Base-by-base conservation (phyloP, 2,797 vertebrate species). In the Cossypha niveicapilla region DNA sequence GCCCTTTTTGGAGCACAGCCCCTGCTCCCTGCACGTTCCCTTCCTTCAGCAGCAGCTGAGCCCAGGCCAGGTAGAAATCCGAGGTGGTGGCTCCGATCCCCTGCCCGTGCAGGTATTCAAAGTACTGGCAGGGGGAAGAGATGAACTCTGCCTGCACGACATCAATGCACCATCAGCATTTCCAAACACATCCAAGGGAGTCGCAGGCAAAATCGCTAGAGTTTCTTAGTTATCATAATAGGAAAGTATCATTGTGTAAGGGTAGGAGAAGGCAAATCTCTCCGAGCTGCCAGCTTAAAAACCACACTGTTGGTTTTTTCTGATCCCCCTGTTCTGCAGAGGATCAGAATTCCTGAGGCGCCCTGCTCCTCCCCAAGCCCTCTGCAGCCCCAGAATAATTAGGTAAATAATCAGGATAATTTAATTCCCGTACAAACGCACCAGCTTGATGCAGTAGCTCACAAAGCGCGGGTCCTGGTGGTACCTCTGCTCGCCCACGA, bases 51-150 rank as follows among this genome's bases (percentile, higher is more conserved):
- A 98, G 97, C 67, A 98, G 97, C 88, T 96, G 97, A 1, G 99
- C 98, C 99, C 99, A 99, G 45, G 98, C 97, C 24, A 98, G 3
- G 6, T 99, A 99, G 15, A 99, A 97, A n/a, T 92, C 80, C 0
- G 99, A 98, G 0, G 93, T 88, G 54, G 73, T 96, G 16, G 60
- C 96, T 37, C 99, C 99, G 2, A 99, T 63, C 5, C 98, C 99
- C 6, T 97, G 95, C 22, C 94, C 94, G 4, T 98, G 97, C 28
- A 99, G 50, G 90, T 97, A 97, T 51, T 97, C 97, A 65, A 98
- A 99, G 81, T 99, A 96, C 15, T 97, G 95, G n/a, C 96, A 66
- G 6, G 98, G 98, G 67, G 99, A 98, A 2, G 90, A 89, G 58
- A 98, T 98, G 86, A 91, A 98, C 74, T 97, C 96, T 1, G 99